A percentile compares a stretch with the other conserved stretches of the same genome.
phyloP scores from a whole-genome alignment of 2,888 invertebrate species.

The Drosophila demipolita region DNA sequence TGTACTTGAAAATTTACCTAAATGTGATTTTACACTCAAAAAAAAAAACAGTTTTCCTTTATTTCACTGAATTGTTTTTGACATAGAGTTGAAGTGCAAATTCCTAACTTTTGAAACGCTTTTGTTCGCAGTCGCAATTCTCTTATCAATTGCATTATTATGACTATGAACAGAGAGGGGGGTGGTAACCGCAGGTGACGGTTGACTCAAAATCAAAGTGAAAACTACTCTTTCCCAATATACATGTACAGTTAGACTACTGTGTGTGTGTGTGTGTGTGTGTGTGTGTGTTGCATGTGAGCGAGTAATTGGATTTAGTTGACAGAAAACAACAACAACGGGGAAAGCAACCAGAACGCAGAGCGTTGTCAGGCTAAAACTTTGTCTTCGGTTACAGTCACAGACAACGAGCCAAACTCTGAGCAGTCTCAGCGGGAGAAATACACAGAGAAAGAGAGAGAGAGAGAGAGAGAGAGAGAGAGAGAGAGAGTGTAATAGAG shows the following conservation, averaged over 20 bases:
- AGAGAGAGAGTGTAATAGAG: background rate
- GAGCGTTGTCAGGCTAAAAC: conserved; percentile 64
- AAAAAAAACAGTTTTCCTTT: background rate
- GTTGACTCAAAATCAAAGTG: conserved; percentile 48
- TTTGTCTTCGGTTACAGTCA: conserved; percentile 69
- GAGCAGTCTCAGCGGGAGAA: conserved; percentile 31
- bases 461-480: background rate
- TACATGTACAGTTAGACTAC: too few species aligned
- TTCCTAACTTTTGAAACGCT: background rate
- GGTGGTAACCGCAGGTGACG: conserved; percentile 8
- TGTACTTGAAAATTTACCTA: conserved; percentile 4
- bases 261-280: too few species aligned
- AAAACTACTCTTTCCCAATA: conserved; percentile 34
- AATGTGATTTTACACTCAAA: background rate
- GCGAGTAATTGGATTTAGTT: conserved; percentile 74
- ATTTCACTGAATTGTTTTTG: background rate
- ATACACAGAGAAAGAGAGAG: background rate
- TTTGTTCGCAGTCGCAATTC: background rate
- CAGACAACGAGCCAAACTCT: conserved; percentile 33
- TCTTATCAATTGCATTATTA: conserved; percentile 41
- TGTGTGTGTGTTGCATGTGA: conserved; percentile 19
- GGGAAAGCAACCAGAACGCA: too few species aligned
- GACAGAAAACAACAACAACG: conserved; percentile 65
- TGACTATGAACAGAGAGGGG: conserved; percentile 10
- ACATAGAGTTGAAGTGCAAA: background rate